Base-by-base conservation (phyloP, 2,113 vertebrate genomes). In the Varanus komodoensis region DNA sequence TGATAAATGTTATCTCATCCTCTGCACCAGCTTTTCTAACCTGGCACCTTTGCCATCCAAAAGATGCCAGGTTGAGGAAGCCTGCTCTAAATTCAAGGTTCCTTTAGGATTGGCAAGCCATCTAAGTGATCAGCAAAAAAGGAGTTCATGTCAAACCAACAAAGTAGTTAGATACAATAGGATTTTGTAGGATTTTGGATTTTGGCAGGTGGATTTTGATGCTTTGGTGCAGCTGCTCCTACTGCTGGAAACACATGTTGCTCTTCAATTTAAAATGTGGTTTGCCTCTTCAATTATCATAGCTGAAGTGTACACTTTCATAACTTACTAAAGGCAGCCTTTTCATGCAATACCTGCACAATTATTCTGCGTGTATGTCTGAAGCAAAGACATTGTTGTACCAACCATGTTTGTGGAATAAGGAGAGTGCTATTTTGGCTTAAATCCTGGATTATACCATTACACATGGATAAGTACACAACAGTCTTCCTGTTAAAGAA, bases 341-440 rank as follows among this genome's bases (percentile, higher is more conserved):
- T 95, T 94, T 94, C 6, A 32, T 52, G 68, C 77, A 1, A 21
- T 1, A 93, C 87, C 5, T 79, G 87, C 83, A 84, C 87, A 93
- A 90, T 4, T 86, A 95, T 84, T 92, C 86, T 93, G 32, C 0
- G 88, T 73, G 82, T 77, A 73, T 90, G 81, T 71, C 61, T 29
- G 67, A 85, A 17, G 32, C 74, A 54, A 54, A 73, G n/a, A 29
- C 52, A 9, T 81, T 73, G 44, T n/a, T 27, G n/a, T 32, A 29
- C 25, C 69, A 54, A 12, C 14, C 83, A 6, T 82, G 25, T 69
- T 69, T 50, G 86, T 68, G 8, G 52, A 75, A 69, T 19, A 27
- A 54, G 12, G 48, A 29, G 29, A 89, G 44, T 77, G 48, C 38
- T 52, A 89, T 84, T 75, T 75, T 34, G 44, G 23, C 27, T 79